These are phyloP conservation scores for Sebastes itinus DNA, from an alignment of 2,797 vertebrate genomes.

Conservation along the genomic window DNA sequence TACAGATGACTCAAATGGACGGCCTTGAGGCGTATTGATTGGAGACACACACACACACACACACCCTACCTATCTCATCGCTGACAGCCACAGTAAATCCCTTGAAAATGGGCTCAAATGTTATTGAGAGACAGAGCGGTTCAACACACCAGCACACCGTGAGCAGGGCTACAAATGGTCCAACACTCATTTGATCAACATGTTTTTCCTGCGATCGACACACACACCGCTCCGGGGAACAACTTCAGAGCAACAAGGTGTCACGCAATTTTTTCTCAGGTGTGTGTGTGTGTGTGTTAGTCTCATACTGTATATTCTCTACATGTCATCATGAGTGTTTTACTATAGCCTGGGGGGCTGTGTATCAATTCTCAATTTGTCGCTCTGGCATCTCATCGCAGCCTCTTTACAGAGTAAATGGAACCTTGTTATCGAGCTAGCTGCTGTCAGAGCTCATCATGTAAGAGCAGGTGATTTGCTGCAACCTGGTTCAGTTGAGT, in stretches of 20 bases:
- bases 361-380: slow-evolving; percentile 45
- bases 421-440: slow-evolving; percentile 37
- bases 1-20: slow-evolving; percentile 62
- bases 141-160: slow-evolving; percentile 38
- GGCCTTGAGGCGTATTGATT: slow-evolving; percentile 66
- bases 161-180: slow-evolving; percentile 22
- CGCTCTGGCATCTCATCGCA: slow-evolving; percentile 23
- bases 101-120: slow-evolving; percentile 35
- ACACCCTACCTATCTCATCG: slow-evolving; percentile 2
- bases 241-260: neutral
- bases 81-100: slow-evolving; percentile 44
- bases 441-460: slow-evolving; percentile 56
- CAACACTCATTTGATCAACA: slow-evolving; percentile 33
- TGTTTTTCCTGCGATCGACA: slow-evolving; percentile 42
- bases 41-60: slow-evolving; percentile 9
- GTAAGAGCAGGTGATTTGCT: slow-evolving; percentile 47
- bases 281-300: neutral
- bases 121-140: slow-evolving; percentile 57
- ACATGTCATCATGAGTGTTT: slow-evolving; percentile 20
- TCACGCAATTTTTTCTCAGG: neutral
- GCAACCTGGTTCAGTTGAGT: slow-evolving; percentile 23
- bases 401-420: slow-evolving; percentile 48
- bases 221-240: slow-evolving; percentile 9
- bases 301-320: neutral
- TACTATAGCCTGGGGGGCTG: slow-evolving; percentile 7